Evolutionary conservation across 2,797 vertebrate genomes (phyloP), one percentile per base, ranked within the genome.

Genomic region (Syngnathus acus): DNA sequence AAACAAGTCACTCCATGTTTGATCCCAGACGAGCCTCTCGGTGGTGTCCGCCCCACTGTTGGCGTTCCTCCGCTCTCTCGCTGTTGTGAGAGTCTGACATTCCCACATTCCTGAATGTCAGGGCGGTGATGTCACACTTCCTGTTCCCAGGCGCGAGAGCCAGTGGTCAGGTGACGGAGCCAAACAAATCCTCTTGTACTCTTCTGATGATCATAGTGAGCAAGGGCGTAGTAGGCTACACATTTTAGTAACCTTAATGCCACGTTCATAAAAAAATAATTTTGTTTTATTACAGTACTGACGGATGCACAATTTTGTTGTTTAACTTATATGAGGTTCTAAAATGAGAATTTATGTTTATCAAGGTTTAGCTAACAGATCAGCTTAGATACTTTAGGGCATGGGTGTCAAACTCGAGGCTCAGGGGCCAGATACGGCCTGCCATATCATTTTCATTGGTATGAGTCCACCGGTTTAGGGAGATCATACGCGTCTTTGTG

Each of bases 51-150:
- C 47, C 47, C 67, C 68, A 62, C 66, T 65, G 66, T 67, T 62
- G 50, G 60, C 59, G 48, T 66, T 58, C 72, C 72, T 47, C 65
- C 75, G 75, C 80, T 65, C 14, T 43, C 38, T 13, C 40, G 9
- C 38, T 23, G 50, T 75, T 80, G 72, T 81, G 74, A 72, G 79
- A 59, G 78, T 70, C 73, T 84, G 79, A 86, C 84, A 87, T 88
- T 87, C 82, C 87, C 87, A 87, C 86, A 91, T 90, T 91, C 89
- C 86, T 80, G 81, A 83, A 84, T 84, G 82, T 82, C 83, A 87
- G 79, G 42, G 62, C 75, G 69, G 76, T 90, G 89, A 89, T 89
- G 89, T 90, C 88, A 91, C 82, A 84, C 79, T 86, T 90, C 88
- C 87, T 90, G 88, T 87, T 86, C 84, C 67, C 84, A 83, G 73